A percentile compares a stretch with the other conserved stretches of the same genome.
phyloP scores from a whole-genome alignment of 2,888 invertebrate genomes.

The Stenichneumon culpator region DNA sequence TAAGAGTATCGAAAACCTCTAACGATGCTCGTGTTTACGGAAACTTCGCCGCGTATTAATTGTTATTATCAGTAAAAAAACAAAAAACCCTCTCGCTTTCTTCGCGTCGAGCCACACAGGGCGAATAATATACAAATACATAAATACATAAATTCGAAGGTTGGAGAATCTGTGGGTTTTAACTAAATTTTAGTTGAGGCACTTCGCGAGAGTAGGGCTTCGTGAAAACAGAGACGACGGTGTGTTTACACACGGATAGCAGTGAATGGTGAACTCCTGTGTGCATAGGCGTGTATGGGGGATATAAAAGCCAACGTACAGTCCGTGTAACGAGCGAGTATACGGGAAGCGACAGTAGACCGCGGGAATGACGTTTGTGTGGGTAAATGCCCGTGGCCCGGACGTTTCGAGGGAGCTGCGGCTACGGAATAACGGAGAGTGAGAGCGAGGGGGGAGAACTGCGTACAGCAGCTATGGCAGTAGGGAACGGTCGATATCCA shows the following conservation, averaged over 20 bases:
- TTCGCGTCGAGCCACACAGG: not conserved
- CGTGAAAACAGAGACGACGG: not conserved
- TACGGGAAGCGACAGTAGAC: not conserved
- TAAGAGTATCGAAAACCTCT: too few relatives aligned
- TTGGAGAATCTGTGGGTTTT: not conserved
- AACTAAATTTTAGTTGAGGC: not conserved
- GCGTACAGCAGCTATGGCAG: slow-evolving; percentile 7
- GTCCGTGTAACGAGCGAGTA: not conserved
- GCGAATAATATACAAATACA: not conserved
- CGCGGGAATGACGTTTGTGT: slow-evolving; percentile 30
- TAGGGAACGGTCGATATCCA: slow-evolving; percentile 63
- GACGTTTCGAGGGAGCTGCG: slow-evolving; percentile 14
- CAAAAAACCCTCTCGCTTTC: not conserved
- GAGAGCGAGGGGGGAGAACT: not conserved
- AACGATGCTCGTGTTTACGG: too few relatives aligned
- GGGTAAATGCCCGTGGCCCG: slow-evolving; percentile 36
- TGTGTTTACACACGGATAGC: not conserved
- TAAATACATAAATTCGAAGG: not conserved
- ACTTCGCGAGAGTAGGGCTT: not conserved
- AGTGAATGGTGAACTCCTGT: not conserved
- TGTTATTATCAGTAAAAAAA: not conserved
- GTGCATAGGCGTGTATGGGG: not conserved
- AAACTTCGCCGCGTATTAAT: not conserved
- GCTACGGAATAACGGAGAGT: not conserved
- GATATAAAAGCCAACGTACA: not conserved